Conservation (phyloP, 2,888 invertebrate genomes). For the Eurytoma adleriae region DNA sequence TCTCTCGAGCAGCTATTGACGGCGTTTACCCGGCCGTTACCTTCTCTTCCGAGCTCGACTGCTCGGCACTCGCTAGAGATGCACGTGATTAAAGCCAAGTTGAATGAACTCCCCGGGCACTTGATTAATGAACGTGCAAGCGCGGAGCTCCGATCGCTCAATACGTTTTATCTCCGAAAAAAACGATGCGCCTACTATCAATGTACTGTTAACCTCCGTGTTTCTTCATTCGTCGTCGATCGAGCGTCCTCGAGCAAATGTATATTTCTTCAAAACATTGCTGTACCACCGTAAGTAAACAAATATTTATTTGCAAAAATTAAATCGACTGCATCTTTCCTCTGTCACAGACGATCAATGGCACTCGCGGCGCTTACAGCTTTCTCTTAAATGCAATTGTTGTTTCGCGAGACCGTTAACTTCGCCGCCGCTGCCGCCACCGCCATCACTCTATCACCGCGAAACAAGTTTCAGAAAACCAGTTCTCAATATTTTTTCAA, state of each 20-base stretch:
- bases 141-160: conserved; percentile 1
- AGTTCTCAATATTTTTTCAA: conserved; percentile 63
- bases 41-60: not conserved
- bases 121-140: conserved; percentile 51
- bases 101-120: conserved; percentile 43
- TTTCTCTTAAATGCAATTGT: conserved; percentile 38
- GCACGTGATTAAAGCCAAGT: conserved; percentile 34
- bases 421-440: not conserved
- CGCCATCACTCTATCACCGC: conserved; percentile 61
- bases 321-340: conserved; percentile 55
- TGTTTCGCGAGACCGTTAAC: too few species aligned
- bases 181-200: not conserved
- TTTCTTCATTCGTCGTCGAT: not conserved
- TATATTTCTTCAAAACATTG: too few species aligned
- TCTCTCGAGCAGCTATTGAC: conserved; percentile 2
- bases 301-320: conserved; percentile 58
- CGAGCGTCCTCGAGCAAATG: not conserved
- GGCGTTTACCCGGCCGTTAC: conserved; percentile 1
- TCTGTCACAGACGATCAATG: not conserved
- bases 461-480: conserved; percentile 67
- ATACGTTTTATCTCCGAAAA: conserved; percentile 27
- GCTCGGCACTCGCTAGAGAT: not conserved
- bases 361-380: conserved; percentile 34
- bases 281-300: too few species aligned
- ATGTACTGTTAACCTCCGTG: not conserved